Conservation (phyloP, 2,797 vertebrate species). For the Loriculus beryllinus region DNA sequence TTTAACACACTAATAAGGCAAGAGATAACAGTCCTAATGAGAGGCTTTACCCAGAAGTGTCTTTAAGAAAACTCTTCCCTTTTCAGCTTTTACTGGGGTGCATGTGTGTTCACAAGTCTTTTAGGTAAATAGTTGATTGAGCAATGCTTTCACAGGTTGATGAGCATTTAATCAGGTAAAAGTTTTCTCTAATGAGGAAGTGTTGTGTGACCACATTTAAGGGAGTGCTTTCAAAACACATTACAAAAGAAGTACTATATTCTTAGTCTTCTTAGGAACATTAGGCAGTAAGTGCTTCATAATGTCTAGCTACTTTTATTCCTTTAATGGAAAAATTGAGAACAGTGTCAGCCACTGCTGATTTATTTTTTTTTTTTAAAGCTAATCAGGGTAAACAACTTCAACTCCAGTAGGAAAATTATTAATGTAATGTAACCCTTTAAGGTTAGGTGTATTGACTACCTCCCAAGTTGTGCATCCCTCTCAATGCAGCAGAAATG, state of each 20-base stretch:
- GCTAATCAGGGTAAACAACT: not conserved
- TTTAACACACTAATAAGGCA: not conserved
- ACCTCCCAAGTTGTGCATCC: not conserved
- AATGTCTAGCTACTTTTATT: not conserved
- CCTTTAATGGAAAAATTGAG: not conserved
- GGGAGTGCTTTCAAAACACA: not conserved
- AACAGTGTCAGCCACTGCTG: not conserved
- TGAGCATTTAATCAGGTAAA: constrained; percentile 1
- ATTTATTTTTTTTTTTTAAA: not conserved
- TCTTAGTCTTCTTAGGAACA: not conserved
- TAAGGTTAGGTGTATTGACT: not conserved
- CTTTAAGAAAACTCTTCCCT: not conserved
- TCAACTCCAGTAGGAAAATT: not conserved
- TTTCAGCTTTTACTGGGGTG: not conserved
- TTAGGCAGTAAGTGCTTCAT: not conserved
- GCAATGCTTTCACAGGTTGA: not conserved
- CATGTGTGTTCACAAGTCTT: not conserved
- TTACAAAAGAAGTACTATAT: not conserved
- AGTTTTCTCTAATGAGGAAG: constrained; percentile 11
- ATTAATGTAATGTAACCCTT: not conserved
- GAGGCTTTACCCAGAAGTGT: not conserved
- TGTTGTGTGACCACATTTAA: not conserved
- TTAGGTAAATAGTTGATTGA: not conserved
- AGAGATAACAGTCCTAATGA: not conserved
- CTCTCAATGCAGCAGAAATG: not conserved